These are phyloP conservation scores for Pseudocheirus occidentalis DNA, from an alignment of 2,797 vertebrate genomes.

Conservation along the genomic window DNA sequence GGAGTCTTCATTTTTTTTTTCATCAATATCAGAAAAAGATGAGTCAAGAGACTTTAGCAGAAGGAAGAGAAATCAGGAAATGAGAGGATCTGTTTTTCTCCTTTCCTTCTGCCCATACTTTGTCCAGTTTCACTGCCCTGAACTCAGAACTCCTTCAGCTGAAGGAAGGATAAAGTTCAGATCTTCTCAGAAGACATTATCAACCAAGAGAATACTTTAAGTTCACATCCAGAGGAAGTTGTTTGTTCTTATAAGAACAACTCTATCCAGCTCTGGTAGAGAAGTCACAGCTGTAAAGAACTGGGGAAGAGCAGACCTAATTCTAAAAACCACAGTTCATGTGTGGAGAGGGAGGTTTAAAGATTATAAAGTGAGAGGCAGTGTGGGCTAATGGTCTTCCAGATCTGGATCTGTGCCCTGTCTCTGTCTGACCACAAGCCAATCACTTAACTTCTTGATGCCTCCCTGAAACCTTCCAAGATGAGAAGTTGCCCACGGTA, in stretches of 20 bases:
- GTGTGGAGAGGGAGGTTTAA: background rate
- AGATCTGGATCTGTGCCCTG: background rate
- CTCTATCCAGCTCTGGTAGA: background rate
- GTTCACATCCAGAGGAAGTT: conserved; percentile 22
- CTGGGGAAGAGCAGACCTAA: background rate
- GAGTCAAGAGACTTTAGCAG: background rate
- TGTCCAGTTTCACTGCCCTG: background rate
- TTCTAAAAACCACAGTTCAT: background rate
- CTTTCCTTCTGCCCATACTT: background rate
- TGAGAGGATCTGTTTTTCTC: background rate
- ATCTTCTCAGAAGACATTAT: background rate
- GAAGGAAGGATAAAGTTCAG: background rate
- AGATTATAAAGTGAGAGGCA: background rate
- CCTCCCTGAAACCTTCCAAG: background rate
- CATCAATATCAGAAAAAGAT: background rate
- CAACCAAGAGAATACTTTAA: background rate
- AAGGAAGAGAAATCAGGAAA: background rate
- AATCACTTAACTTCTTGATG: too few species aligned
- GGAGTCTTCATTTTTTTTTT: background rate
- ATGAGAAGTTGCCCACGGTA: background rate
- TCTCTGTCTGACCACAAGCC: too few species aligned
- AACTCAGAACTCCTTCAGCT: background rate
- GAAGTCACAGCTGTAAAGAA: background rate
- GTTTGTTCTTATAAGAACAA: background rate
- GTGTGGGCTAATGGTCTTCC: background rate